Evolutionary conservation across 1,140 invertebrate genomes (phyloP).

Genomic region (Cylas formicarius): DNA sequence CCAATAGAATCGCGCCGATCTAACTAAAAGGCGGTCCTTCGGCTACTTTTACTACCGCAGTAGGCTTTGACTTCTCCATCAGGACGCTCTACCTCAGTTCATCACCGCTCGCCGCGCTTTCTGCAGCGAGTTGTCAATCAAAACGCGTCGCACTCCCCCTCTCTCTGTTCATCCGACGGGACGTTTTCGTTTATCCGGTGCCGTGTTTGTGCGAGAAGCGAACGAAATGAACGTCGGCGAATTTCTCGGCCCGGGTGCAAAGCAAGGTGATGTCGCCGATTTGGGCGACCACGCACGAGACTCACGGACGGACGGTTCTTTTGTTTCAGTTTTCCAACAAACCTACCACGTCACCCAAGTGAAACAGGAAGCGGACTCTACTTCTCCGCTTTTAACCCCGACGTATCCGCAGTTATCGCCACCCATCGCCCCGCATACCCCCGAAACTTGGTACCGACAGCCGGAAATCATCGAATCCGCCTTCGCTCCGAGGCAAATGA

Average conservation of each 20-base stretch:
- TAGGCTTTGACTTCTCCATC: conserved; percentile 13
- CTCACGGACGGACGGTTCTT: no score
- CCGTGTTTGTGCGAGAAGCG: not conserved
- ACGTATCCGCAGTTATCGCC: conserved; percentile 47
- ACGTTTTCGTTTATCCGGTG: no score
- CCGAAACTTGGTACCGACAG: conserved; percentile 36
- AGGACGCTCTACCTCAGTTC: conserved; percentile 22
- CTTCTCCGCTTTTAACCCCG: conserved; percentile 59
- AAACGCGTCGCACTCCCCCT: not conserved
- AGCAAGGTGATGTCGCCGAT: no score
- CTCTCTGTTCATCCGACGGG: no score
- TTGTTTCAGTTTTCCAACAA: conserved; percentile 1
- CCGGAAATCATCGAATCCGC: conserved; percentile 26
- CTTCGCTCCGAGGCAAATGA: conserved; percentile 27
- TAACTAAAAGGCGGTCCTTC: conserved; percentile 1
- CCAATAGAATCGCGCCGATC: no score
- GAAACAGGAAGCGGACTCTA: conserved; percentile 53
- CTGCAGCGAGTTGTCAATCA: conserved; percentile 6
- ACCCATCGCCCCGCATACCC: conserved; percentile 35
- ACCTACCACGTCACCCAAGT: conserved; percentile 36
- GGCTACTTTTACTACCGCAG: conserved; percentile 22
- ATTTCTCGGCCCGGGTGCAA: no score
- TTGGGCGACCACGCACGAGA: no score
- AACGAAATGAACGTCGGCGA: conserved; percentile 2
- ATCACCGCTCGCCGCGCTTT: conserved; percentile 10